Conservation (phyloP, 2,113 vertebrate genomes). For the Bambusicola thoracicus region DNA sequence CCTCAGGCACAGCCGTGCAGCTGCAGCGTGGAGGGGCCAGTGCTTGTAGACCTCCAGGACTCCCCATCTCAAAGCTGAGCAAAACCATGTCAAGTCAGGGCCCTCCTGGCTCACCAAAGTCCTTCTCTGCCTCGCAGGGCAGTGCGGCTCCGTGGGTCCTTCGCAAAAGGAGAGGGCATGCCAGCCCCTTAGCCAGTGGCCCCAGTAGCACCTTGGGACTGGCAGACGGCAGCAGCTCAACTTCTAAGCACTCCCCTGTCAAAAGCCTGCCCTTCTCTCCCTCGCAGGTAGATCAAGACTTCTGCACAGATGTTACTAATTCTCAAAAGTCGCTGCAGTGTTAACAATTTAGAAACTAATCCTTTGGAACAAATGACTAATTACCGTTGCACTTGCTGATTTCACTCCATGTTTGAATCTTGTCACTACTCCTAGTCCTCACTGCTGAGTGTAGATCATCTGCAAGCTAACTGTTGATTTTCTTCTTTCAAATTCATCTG, state of each 20-base stretch:
- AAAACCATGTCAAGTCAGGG: slow-evolving; percentile 76
- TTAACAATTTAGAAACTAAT: slow-evolving; percentile 87
- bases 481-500: slow-evolving; percentile 18
- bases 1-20: slow-evolving; percentile 73
- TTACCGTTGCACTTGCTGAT: slow-evolving; percentile 73
- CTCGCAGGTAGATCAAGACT: slow-evolving; percentile 89
- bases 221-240: slow-evolving; percentile 83
- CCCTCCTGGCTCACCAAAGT: slow-evolving; percentile 69
- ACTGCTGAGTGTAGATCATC: slow-evolving; percentile 38
- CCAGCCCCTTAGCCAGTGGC: slow-evolving; percentile 76
- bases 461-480: slow-evolving; percentile 66
- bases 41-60: slow-evolving; percentile 72
- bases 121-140: slow-evolving; percentile 75
- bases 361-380: slow-evolving; percentile 85
- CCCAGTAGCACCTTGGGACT: slow-evolving; percentile 75
- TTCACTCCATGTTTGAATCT: slow-evolving; percentile 68
- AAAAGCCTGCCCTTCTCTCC: slow-evolving; percentile 93
- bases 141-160: slow-evolving; percentile 77
- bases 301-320: slow-evolving; percentile 83
- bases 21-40: slow-evolving; percentile 77
- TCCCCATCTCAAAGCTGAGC: slow-evolving; percentile 74
- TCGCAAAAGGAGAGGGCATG: slow-evolving; percentile 77
- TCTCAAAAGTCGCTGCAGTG: slow-evolving; percentile 78
- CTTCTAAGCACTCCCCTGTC: slow-evolving; percentile 84
- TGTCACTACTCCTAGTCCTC: slow-evolving; percentile 44